These are phyloP conservation scores for Sebastes taczanowskii DNA, from an alignment of 2,797 vertebrate species.

Conservation along the genomic window DNA sequence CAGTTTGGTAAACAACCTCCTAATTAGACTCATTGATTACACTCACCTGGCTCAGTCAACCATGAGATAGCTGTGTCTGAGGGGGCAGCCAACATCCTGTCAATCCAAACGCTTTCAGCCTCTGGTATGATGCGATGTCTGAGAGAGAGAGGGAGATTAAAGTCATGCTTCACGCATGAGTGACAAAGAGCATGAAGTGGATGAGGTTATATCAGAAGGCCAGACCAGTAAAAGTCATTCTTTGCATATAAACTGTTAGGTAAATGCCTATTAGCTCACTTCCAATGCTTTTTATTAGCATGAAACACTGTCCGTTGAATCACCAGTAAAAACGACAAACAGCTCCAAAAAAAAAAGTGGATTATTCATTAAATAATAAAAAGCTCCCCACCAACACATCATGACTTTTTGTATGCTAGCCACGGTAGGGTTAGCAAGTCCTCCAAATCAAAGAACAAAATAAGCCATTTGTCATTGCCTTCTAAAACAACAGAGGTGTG, in stretches of 20 bases:
- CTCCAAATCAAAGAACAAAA: neutral
- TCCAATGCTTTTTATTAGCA: neutral
- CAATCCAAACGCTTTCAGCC: conserved; percentile 13
- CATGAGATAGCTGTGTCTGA: conserved; percentile 40
- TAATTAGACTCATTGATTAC: conserved; percentile 73
- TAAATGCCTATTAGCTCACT: neutral
- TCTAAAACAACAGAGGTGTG: neutral
- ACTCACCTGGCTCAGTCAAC: conserved; percentile 53
- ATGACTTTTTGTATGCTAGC: neutral
- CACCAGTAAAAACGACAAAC: neutral
- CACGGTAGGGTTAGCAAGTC: neutral
- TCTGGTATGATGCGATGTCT: conserved; percentile 2
- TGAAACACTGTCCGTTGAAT: neutral
- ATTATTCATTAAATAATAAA: neutral
- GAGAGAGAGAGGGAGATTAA: neutral
- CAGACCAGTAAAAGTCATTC: neutral
- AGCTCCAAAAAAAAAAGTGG: neutral
- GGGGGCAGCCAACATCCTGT: conserved; percentile 25
- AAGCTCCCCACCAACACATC: neutral
- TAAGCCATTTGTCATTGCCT: neutral
- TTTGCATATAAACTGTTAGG: neutral
- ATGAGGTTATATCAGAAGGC: neutral
- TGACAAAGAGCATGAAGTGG: neutral
- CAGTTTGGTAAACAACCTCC: conserved; percentile 67
- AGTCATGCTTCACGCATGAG: neutral